Conservation (phyloP, 2,113 vertebrate genomes). For the Scatophagus argus region DNA sequence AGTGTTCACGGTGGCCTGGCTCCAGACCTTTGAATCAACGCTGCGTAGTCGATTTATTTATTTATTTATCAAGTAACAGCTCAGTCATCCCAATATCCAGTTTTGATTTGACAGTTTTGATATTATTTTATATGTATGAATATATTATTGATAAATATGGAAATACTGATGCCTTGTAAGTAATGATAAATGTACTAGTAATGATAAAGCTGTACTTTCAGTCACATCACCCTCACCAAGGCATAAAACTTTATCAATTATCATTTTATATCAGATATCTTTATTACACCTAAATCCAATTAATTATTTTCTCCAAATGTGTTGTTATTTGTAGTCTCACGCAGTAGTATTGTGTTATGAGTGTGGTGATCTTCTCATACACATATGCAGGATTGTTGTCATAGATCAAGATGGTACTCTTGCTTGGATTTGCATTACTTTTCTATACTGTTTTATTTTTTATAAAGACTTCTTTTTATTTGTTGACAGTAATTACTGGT, state of each 20-base stretch:
- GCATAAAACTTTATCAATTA: not conserved
- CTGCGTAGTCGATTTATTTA: too few relatives aligned
- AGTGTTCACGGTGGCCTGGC: not conserved
- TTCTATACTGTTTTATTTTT: not conserved
- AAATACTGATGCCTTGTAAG: not conserved
- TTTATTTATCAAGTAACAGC: too few relatives aligned
- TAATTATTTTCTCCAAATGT: not conserved
- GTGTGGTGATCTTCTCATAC: not conserved
- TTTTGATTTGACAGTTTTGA: not conserved
- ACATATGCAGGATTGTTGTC: not conserved
- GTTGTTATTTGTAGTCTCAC: not conserved
- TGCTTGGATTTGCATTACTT: not conserved
- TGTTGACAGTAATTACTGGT: not conserved
- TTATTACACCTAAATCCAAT: not conserved
- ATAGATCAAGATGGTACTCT: not conserved
- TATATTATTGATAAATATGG: not conserved
- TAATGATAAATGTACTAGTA: too few relatives aligned
- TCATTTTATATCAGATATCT: not conserved
- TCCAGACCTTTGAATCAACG: slow-evolving; percentile 9
- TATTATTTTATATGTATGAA: not conserved
- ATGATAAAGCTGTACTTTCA: not conserved
- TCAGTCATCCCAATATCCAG: too few relatives aligned
- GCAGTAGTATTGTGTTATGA: not conserved
- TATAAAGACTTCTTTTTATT: not conserved
- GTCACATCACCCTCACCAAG: not conserved